Evolutionary conservation across 2,888 invertebrate genomes (phyloP).

Genomic region (Andricus curvator): DNA sequence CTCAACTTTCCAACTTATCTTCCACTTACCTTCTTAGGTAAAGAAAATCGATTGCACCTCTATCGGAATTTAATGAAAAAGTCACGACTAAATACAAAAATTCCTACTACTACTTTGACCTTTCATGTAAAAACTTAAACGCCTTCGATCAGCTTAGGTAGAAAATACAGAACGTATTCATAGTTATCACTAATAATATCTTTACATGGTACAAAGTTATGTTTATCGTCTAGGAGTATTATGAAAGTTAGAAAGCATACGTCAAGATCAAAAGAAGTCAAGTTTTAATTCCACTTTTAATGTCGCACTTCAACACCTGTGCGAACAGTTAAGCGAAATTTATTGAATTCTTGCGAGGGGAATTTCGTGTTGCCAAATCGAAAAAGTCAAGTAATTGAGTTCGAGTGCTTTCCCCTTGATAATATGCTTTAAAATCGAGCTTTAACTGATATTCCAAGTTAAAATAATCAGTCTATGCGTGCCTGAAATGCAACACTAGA

Average conservation of each 20-base stretch:
- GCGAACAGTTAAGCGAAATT: constrained; percentile 21
- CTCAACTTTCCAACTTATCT: not conserved
- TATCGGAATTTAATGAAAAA: not conserved
- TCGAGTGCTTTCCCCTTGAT: not conserved
- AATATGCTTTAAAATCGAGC: not conserved
- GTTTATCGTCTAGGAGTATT: constrained; percentile 21
- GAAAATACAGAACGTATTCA: constrained; percentile 20
- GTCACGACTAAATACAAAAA: not conserved
- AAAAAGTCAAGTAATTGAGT: not conserved
- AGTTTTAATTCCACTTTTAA: constrained; percentile 19
- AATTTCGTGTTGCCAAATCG: not conserved
- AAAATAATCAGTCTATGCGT: constrained; percentile 33
- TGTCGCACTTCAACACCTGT: constrained; percentile 23
- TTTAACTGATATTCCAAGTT: not conserved
- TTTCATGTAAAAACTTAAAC: not conserved
- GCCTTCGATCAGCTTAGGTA: not conserved
- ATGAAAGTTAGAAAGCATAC: constrained; percentile 2
- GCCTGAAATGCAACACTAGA: constrained; percentile 34
- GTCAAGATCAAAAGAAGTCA: not conserved
- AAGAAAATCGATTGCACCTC: not conserved
- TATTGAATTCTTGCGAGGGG: not conserved
- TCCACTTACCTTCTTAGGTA: not conserved
- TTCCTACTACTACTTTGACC: not conserved
- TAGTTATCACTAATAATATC: constrained; percentile 37
- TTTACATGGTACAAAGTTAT: constrained; percentile 26